Conservation (phyloP, 2,888 invertebrate genomes). For the Clanis bilineata region DNA sequence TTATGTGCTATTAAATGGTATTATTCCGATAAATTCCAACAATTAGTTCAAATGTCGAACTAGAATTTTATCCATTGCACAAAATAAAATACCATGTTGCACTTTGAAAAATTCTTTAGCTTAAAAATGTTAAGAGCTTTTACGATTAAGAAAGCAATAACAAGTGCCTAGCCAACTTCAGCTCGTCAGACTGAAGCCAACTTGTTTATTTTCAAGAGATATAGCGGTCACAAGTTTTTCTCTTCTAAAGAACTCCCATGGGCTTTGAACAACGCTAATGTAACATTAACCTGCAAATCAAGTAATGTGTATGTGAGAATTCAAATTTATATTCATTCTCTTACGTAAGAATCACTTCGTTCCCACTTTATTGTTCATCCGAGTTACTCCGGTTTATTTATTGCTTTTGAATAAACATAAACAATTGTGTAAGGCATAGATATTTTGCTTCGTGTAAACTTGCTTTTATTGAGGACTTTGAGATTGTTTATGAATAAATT, state of each 20-base stretch:
- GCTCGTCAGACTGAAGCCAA: conserved; percentile 44
- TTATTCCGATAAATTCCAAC: too few relatives aligned
- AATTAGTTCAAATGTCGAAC: too few relatives aligned
- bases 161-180: conserved; percentile 35
- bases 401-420: conserved; percentile 31
- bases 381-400: conserved; percentile 18
- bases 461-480: background rate
- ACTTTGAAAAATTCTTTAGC: too few relatives aligned
- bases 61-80: too few relatives aligned
- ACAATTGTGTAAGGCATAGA: background rate
- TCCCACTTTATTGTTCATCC: conserved; percentile 46
- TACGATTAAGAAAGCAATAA: background rate
- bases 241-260: conserved; percentile 57
- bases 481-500: background rate
- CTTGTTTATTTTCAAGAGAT: conserved; percentile 55
- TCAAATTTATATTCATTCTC: conserved; percentile 50
- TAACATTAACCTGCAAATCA: conserved; percentile 74
- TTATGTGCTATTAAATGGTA: too few relatives aligned
- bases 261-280: conserved; percentile 53
- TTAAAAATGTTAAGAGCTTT: background rate
- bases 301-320: conserved; percentile 75
- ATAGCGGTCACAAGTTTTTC: conserved; percentile 35
- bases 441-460: background rate
- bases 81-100: too few relatives aligned
- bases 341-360: conserved; percentile 39